A percentile compares a stretch with the other conserved stretches of the same genome.
Evolutionary conservation across 2,888 invertebrate species (phyloP).

Genomic region (Cephus spinipes): DNA sequence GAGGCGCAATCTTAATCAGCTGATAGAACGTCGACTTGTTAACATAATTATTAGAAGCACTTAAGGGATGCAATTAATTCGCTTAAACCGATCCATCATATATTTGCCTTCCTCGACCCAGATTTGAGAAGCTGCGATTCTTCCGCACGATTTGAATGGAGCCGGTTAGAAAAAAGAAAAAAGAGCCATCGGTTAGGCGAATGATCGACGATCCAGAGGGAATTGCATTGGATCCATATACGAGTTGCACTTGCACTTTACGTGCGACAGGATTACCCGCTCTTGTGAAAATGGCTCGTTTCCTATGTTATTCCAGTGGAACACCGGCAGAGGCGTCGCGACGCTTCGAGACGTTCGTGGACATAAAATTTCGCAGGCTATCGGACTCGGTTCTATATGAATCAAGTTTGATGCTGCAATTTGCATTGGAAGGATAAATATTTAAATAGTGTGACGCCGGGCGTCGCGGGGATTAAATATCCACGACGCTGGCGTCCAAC

Average conservation of each 20-base stretch:
- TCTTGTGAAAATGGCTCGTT: not conserved
- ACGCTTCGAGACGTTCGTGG: not conserved
- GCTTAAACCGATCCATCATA: not conserved
- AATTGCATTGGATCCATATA: not conserved
- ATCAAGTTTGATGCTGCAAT: not conserved
- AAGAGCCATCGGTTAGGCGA: not conserved
- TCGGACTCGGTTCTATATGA: not conserved
- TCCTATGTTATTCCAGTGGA: not conserved
- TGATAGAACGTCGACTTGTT: slow-evolving; percentile 34
- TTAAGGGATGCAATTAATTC: slow-evolving; percentile 2
- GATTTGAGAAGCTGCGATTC: not conserved
- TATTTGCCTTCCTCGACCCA: not conserved
- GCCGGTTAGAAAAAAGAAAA: not conserved
- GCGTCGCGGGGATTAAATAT: not conserved
- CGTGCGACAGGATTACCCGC: not conserved
- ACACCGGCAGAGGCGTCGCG: not conserved
- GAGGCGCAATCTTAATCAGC: slow-evolving; percentile 32
- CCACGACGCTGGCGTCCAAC: not conserved
- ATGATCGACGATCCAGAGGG: not conserved
- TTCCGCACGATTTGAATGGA: not conserved
- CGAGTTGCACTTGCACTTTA: not conserved
- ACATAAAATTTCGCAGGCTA: not conserved
- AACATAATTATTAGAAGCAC: slow-evolving; percentile 33
- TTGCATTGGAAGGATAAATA: not conserved
- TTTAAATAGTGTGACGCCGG: not conserved